Percentiles rank a stretch among this genome's conserved stretches.
Conservation (phyloP, 2,797 vertebrate genomes). For the Sardinella longiceps region DNA sequence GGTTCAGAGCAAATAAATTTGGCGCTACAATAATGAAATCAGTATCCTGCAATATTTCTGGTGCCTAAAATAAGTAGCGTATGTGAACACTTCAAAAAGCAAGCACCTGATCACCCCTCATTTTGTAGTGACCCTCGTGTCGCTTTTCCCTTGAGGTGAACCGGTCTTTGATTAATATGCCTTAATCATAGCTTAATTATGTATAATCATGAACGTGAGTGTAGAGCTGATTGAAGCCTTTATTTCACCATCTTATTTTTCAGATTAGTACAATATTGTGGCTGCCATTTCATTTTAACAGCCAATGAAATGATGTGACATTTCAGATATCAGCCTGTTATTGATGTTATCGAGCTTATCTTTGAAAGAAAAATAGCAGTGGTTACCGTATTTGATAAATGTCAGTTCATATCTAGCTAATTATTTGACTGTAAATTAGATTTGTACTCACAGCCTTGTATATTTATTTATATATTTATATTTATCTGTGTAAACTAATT, state of each 20-base stretch:
- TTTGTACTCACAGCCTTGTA: slow-evolving; percentile 1
- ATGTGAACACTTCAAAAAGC: too few relatives aligned
- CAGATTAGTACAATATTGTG: not conserved
- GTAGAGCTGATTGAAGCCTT: not conserved
- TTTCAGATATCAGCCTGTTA: not conserved
- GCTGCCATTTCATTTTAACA: not conserved
- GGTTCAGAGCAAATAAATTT: too few relatives aligned
- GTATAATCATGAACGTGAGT: not conserved
- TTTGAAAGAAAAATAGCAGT: not conserved
- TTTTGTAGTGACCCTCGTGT: too few relatives aligned
- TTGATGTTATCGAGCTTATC: not conserved
- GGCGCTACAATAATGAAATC: too few relatives aligned
- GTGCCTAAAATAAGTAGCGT: too few relatives aligned
- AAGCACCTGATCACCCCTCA: too few relatives aligned
- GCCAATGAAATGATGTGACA: not conserved
- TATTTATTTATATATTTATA: too few relatives aligned
- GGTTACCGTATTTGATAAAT: not conserved
- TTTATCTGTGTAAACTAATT: not conserved
- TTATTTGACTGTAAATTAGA: not conserved
- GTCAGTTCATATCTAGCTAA: not conserved
- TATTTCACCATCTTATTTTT: not conserved
- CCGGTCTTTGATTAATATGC: not conserved
- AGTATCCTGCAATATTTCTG: too few relatives aligned
- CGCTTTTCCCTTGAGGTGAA: not conserved
- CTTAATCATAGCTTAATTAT: not conserved